Conservation (phyloP, 2,113 vertebrate genomes). For the Triplophysa tibetana region DNA sequence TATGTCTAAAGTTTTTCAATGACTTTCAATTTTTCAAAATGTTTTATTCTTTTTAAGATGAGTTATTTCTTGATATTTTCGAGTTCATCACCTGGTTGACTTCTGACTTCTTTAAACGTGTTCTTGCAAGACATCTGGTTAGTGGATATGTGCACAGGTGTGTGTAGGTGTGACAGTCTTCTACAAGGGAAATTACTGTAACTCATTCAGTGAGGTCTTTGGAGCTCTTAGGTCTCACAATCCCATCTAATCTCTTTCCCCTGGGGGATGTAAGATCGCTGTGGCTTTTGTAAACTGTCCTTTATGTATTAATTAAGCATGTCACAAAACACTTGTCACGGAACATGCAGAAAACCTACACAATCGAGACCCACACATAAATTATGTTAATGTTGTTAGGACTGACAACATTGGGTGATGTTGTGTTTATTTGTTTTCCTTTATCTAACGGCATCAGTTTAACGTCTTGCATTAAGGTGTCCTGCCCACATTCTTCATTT, state of each 20-base stretch:
- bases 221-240: constrained; percentile 33
- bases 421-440: constrained; percentile 13
- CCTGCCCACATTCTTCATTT: constrained; percentile 6
- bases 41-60: not conserved
- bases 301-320: not conserved
- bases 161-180: not conserved
- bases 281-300: constrained; percentile 29
- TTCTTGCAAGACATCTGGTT: not conserved
- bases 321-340: constrained; percentile 6
- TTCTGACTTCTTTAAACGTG: not conserved
- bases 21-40: not conserved
- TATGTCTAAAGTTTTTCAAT: not conserved
- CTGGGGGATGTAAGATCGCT: not conserved
- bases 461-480: not conserved
- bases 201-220: constrained; percentile 6
- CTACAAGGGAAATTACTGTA: not conserved
- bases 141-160: not conserved
- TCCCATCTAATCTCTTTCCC: constrained; percentile 42
- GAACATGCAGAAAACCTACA: not conserved
- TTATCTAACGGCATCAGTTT: constrained; percentile 1
- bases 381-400: not conserved
- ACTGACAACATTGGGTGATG: not conserved
- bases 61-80: too few relatives aligned
- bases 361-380: not conserved
- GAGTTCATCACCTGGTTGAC: not conserved